These are phyloP conservation scores for Penelope pileata DNA, from an alignment of 2,113 vertebrate species.

Conservation along the genomic window DNA sequence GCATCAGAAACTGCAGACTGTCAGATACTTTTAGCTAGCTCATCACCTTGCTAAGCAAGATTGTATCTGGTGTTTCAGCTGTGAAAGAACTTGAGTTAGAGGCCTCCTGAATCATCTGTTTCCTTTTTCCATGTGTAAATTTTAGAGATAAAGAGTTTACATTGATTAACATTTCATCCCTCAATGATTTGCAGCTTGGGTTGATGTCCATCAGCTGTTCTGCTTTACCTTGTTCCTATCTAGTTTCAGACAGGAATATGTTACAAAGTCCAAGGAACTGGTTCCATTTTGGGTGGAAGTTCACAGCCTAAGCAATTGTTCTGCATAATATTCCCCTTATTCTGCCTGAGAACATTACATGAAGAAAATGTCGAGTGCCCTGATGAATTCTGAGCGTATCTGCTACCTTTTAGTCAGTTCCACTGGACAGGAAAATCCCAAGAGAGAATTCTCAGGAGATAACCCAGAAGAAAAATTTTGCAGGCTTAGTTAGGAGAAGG, in stretches of 20 bases:
- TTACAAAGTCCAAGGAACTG: background rate
- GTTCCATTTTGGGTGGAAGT: background rate
- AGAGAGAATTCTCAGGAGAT: background rate
- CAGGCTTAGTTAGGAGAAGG: background rate
- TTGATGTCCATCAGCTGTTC: background rate
- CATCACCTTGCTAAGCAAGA: background rate
- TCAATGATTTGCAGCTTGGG: background rate
- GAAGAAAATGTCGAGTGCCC: background rate
- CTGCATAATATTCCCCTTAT: background rate
- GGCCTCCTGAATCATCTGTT: background rate
- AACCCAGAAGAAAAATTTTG: background rate
- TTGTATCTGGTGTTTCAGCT: background rate
- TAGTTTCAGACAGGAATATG: background rate
- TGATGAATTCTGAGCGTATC: background rate
- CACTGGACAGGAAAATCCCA: background rate
- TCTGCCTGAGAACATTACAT: background rate
- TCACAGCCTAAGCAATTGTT: background rate
- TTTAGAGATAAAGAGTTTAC: background rate
- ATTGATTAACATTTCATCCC: background rate
- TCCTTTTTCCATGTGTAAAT: background rate
- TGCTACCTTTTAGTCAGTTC: background rate
- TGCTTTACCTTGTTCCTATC: background rate
- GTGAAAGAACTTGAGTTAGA: background rate
- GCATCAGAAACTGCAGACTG: background rate
- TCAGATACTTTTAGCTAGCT: background rate